Evolutionary conservation across 2,797 vertebrate species (phyloP), one percentile per base, ranked within the genome.

Genomic region (Gymnothorax reevesii): DNA sequence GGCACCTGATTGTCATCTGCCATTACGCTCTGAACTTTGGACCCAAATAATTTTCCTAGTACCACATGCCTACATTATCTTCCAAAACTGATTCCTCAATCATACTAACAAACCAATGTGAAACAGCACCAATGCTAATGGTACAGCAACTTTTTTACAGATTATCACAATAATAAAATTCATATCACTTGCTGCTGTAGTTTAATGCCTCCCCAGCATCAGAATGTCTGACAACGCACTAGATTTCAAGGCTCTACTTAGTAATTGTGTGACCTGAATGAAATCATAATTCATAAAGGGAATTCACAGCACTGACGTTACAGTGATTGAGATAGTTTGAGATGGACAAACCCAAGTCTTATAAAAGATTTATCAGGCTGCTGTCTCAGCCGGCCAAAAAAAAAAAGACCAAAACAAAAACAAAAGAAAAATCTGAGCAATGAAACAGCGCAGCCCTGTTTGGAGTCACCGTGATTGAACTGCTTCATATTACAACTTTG

Each of bases 281-380:
- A 77, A 77, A 52, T 77, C 20, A 15, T 33, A 49, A 77, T 77
- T 17, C 73, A 77, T 77, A 15, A 77, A 77, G 52, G 4, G 33
- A 17, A 77, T 77, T 52, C 73, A 52, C 17, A 77, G 33, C 73
- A 77, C 4, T 77, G 73, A 77, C 42, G 4, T 75, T 33, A 42
- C 33, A 1, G 33, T 42, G 20, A 42, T 52, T 52, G 73, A 2
- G 13, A 77, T 77, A 52, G 52, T 77, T 42, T 15, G 20, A 75
- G 42, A 42, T 77, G 12, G 13, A 17, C 73, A 77, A 52, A 77
- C 42, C 52, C 22, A 17, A 7, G 13, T 15, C 2, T 77, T 77
- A 77, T 42, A 77, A 9, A 27, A 49, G 73, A 49, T 77, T 77
- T 77, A 77, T 77, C 42, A 17, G 73, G 15, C 73, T 77, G 73